Base-by-base conservation (phyloP, 2,888 invertebrate genomes). In the Synanthedon formicaeformis region DNA sequence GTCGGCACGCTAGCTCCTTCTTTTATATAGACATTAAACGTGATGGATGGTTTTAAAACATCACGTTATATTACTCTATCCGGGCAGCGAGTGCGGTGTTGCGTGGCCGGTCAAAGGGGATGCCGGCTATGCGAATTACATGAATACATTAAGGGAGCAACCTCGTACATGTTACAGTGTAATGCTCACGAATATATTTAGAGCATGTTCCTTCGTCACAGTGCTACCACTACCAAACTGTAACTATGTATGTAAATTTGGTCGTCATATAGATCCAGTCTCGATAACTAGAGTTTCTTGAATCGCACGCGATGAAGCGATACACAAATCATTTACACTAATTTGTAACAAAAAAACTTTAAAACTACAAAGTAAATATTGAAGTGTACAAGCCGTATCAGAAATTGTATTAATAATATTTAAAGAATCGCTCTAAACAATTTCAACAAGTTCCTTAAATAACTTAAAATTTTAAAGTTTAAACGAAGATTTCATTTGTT, bases 51-150 rank as follows among this genome's bases (percentile, higher is more conserved):
- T 82, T 86, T 87, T 86, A 85, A 86, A 87, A 83, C 84, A 85
- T 84, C 78, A 79, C 75, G 83, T 84, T 80, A 81, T 85, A 83
- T 83, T 84, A 84, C 82, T 84, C 77, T 78, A 83, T 85, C 76
- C 82, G 74, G 78, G 75, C 73, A 68, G 79, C 70, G 79, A 73
- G 79, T 77, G 81, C 80, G 81, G 83, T 75, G 82, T 84, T 82
- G 87, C 87, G 87, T 86, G 86, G 86, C 76, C 75, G 83, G 87
- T 87, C 87, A 87, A 87, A 87, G 86, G 85, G 85, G 85, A 86
- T 82, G 77, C 80, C 83, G 79, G 83, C 79, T 81, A 85, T 82
- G 85, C 81, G 87, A 86, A 86, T 87, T 86, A 86, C 86, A 85
- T 86, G 87, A 87, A 87, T 87, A 87, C 83, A 86, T 87, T 87